Conservation (phyloP, 2,113 vertebrate species). For the Cyprinodon variegatus region DNA sequence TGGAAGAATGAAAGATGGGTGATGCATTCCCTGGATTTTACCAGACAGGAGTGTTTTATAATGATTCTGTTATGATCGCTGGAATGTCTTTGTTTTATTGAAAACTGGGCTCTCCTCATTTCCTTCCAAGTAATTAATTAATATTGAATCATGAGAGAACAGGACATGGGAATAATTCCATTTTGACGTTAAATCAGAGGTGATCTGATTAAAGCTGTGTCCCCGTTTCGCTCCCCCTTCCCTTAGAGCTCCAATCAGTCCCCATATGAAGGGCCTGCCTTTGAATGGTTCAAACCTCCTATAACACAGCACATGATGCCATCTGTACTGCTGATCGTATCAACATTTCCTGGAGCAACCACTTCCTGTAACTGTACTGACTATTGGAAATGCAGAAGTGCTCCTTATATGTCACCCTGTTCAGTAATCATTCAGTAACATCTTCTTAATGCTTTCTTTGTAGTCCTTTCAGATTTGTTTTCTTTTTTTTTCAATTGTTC, state of each 20-base stretch:
- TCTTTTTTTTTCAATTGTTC: background rate
- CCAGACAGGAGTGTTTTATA: background rate
- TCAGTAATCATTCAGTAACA: background rate
- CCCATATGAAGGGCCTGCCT: background rate
- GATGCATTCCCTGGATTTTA: background rate
- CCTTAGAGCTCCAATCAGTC: background rate
- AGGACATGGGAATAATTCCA: conserved; percentile 55
- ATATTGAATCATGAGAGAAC: conserved; percentile 40
- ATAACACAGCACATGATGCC: background rate
- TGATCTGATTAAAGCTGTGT: conserved; percentile 36
- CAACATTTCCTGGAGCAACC: background rate
- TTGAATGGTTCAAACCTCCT: background rate
- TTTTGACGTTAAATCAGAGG: conserved; percentile 39
- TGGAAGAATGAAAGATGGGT: background rate
- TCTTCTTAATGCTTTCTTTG: background rate
- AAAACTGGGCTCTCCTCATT: conserved; percentile 7
- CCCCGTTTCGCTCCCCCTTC: background rate
- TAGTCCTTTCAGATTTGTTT: background rate
- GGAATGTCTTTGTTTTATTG: background rate
- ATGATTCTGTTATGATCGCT: background rate
- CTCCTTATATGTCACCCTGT: background rate
- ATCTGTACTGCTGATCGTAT: background rate
- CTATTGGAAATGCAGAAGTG: conserved; percentile 1
- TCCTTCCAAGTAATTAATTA: conserved; percentile 30
- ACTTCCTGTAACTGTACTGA: background rate